Evolutionary conservation across 2,797 vertebrate genomes (phyloP).

Genomic region (Malurus splendens): DNA sequence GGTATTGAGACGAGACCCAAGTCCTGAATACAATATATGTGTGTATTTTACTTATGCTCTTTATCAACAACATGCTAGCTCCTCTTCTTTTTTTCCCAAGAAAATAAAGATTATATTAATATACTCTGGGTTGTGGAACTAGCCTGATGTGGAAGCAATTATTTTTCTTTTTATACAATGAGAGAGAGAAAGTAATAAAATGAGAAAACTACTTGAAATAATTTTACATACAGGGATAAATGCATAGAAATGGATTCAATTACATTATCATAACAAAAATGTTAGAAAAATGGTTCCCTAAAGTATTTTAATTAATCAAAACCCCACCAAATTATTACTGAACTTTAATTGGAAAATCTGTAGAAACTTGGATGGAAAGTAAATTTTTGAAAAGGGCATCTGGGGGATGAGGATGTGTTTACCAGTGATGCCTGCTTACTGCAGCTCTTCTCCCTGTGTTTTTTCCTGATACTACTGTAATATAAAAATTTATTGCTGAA

Average conservation of each 20-base stretch:
- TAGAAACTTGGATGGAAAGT: background rate
- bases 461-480: background rate
- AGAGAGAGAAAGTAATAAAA: slow-evolving; percentile 5
- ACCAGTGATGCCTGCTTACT: background rate
- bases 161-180: background rate
- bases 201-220: slow-evolving; percentile 16
- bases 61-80: slow-evolving; percentile 9
- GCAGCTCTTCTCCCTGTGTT: background rate
- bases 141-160: background rate
- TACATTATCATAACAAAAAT: slow-evolving; percentile 26
- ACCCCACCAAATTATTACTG: slow-evolving; percentile 16
- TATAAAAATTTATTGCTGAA: slow-evolving; percentile 45
- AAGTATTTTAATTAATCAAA: slow-evolving; percentile 67
- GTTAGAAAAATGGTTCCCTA: background rate
- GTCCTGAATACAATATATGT: background rate
- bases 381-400: slow-evolving; percentile 10
- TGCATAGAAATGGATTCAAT: slow-evolving; percentile 20
- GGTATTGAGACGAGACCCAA: slow-evolving; percentile 8
- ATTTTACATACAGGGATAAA: slow-evolving; percentile 37
- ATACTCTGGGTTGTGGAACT: background rate
- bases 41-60: slow-evolving; percentile 37
- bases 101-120: slow-evolving; percentile 24
- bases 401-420: slow-evolving; percentile 32
- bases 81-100: slow-evolving; percentile 1
- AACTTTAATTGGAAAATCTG: slow-evolving; percentile 57